Evolutionary conservation across 2,888 invertebrate genomes (phyloP), one percentile per base, ranked within the genome.

Genomic region (Hirtodrosophila alboralis): DNA sequence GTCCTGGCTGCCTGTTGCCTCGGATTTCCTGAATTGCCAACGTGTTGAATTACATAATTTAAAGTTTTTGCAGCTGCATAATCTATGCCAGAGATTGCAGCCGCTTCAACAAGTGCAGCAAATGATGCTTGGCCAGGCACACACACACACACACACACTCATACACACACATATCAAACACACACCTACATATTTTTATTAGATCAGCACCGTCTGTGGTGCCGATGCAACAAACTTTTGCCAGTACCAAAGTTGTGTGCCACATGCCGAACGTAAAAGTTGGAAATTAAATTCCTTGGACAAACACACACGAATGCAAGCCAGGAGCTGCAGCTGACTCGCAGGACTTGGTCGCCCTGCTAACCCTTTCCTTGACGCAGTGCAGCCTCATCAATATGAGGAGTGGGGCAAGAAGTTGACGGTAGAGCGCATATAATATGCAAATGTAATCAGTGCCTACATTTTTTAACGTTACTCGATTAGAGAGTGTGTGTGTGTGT

Each of bases 1-100:
- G 41, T 51, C 12, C 45, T 38, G 51, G 23, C 36, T 59, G 81
- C 74, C 60, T 63, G 70, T 69, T 76, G 78, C 61, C 56, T 28
- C 23, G 37, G 45, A 31, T 43, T 38, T 41, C 23, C 31, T 13
- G 26, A 37, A 48, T 57, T 37, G 54, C 71, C 75, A 81, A 79
- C 76, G 79, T 79, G 80, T 85, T 85, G 84, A 79, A 83, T 83
- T 80, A 74, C 84, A 80, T 85, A 73, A 83, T 83, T 83, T 74
- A 79, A 85, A 81, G 80, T 83, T 81, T 76, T 48, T 40, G 63
- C 65, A 68, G 53, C 59, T 75, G 80, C 70, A 80, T 79, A 80
- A 85, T 73, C 70, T 60, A 40, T 31, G 51, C 45, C 57, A 48
- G 78, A 71, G 79, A 71, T 71, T 63, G 64, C 72, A 60, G 65